phyloP scores from a whole-genome alignment of 2,113 vertebrate species.

The Hemibagrus wyckioides region DNA sequence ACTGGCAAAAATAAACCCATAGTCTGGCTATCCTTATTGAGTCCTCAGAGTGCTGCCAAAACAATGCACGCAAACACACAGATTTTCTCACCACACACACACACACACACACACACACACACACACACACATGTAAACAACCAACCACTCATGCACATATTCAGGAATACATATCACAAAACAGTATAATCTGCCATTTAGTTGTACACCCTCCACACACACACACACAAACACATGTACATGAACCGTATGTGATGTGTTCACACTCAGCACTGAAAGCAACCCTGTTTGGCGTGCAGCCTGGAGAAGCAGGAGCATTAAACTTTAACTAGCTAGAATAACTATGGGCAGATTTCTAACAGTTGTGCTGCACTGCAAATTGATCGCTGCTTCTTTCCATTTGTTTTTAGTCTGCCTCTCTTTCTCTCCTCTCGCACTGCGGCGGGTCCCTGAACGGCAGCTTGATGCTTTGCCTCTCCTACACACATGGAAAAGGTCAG shows the following conservation, averaged over 20 bases:
- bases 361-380: conserved; percentile 51
- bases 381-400: conserved; percentile 51
- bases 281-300: conserved; percentile 37
- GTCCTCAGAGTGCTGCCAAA: background rate
- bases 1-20: conserved; percentile 16
- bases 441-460: conserved; percentile 35
- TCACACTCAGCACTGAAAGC: conserved; percentile 35
- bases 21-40: background rate
- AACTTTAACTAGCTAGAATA: conserved; percentile 62
- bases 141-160: background rate
- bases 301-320: conserved; percentile 55
- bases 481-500: conserved; percentile 55
- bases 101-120: background rate
- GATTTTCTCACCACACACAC: background rate
- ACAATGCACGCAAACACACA: background rate
- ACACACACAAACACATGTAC: conserved; percentile 22
- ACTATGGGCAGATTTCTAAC: conserved; percentile 59
- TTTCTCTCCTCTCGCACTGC: conserved; percentile 22
- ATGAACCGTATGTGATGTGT: background rate
- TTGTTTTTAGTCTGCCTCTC: conserved; percentile 54
- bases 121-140: background rate
- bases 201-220: conserved; percentile 4
- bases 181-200: conserved; percentile 21
- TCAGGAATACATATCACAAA: conserved; percentile 14
- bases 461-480: conserved; percentile 36